Conservation (phyloP, 1,140 invertebrate genomes). For the Arctopsyche grandis region DNA sequence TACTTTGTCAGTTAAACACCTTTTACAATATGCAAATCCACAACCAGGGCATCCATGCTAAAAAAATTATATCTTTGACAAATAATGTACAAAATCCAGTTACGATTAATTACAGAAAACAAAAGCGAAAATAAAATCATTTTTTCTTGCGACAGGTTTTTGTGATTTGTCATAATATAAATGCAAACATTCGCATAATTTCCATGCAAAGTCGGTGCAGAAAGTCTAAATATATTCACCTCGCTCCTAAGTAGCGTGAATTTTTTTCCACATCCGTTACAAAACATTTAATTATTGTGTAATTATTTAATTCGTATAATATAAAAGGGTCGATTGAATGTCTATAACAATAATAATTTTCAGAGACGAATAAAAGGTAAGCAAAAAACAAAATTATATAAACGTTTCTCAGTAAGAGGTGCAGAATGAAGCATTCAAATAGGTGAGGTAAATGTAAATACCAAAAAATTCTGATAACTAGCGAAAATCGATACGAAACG, state of each 20-base stretch:
- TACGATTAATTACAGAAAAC: not conserved
- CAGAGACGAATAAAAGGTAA: no score
- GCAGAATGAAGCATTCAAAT: no score
- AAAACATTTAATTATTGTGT: conserved; percentile 40
- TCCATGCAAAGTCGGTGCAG: not conserved
- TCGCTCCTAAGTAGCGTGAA: conserved; percentile 48
- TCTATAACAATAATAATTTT: no score
- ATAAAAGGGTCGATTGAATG: no score
- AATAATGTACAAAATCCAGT: not conserved
- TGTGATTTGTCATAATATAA: not conserved
- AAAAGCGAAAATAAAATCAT: not conserved
- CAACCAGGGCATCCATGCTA: conserved; percentile 72
- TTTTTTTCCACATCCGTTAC: conserved; percentile 49
- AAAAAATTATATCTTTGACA: conserved; percentile 30
- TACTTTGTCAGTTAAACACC: conserved; percentile 69
- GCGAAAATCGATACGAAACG: no score
- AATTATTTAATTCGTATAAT: not conserved
- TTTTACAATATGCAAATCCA: conserved; percentile 72
- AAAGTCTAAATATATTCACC: conserved; percentile 34
- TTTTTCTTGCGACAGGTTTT: not conserved
- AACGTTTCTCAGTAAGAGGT: no score
- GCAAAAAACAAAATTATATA: no score
- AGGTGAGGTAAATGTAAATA: no score
- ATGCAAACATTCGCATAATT: not conserved
- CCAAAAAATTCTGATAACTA: no score